Evolutionary conservation across 2,888 invertebrate genomes (phyloP).

Genomic region (Melinopterus prodromus): DNA sequence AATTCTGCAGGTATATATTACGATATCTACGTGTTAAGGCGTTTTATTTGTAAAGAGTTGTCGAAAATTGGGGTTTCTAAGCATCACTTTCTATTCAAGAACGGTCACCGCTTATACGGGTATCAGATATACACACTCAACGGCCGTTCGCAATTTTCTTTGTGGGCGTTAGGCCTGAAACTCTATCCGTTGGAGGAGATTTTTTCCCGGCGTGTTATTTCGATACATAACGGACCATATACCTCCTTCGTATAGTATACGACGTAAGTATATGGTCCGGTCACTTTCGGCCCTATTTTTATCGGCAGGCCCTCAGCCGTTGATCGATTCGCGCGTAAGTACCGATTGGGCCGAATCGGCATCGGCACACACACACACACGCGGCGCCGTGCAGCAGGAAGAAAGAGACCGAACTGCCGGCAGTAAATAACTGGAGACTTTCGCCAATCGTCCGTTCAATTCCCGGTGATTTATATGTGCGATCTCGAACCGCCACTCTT

Average conservation of each 20-base stretch:
- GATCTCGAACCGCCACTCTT: not conserved
- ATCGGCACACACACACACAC: not conserved
- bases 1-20: too few relatives aligned
- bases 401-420: conserved; percentile 16
- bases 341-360: not conserved
- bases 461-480: conserved; percentile 50
- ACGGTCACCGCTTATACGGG: not conserved
- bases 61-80: too few relatives aligned
- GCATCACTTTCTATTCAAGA: not conserved
- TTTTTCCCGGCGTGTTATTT: not conserved
- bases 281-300: not conserved
- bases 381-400: not conserved
- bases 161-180: not conserved
- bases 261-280: not conserved
- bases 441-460: conserved; percentile 50
- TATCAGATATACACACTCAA: not conserved
- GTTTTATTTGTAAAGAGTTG: too few relatives aligned
- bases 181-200: not conserved
- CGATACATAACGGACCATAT: not conserved
- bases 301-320: not conserved
- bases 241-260: not conserved
- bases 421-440: conserved; percentile 55
- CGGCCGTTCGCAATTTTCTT: not conserved
- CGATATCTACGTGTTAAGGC: too few relatives aligned
- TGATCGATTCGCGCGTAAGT: not conserved